Evolutionary conservation across 2,797 vertebrate genomes (phyloP).

Genomic region (Paratrypauchen microcephalus): DNA sequence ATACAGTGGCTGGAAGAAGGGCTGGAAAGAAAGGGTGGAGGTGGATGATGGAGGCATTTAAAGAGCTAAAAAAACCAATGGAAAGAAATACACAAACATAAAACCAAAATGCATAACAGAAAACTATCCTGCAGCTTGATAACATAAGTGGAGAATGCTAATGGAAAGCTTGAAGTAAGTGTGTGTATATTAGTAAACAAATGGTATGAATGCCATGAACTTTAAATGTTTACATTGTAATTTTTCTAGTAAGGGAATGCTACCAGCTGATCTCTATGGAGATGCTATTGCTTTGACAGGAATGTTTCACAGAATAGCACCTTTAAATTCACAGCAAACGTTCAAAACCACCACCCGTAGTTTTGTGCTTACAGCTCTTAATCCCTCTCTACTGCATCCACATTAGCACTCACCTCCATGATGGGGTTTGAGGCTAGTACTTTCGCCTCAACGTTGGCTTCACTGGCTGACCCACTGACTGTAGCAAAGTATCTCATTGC

Average conservation of each 20-base stretch:
- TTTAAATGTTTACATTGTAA: background rate
- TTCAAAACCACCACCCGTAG: background rate
- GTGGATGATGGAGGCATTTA: conserved; percentile 29
- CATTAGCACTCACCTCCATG: conserved; percentile 91
- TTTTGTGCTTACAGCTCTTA: background rate
- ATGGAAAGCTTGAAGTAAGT: background rate
- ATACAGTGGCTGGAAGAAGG: conserved; percentile 26
- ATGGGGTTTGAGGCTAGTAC: conserved; percentile 98
- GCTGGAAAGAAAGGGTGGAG: background rate
- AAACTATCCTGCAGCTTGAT: conserved; percentile 24
- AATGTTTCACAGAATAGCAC: background rate
- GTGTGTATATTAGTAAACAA: background rate
- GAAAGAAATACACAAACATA: conserved; percentile 29
- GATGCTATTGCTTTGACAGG: too few species aligned
- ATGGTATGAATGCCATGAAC: background rate
- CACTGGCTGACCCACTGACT: conserved; percentile 92
- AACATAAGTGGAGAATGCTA: conserved; percentile 15
- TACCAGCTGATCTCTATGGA: background rate
- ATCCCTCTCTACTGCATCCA: background rate
- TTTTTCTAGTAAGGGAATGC: background rate
- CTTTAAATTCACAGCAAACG: background rate
- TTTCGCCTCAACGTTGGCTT: conserved; percentile 95
- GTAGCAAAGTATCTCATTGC: conserved; percentile 99
- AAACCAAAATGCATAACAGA: conserved; percentile 22
- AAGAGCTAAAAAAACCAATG: conserved; percentile 20